Percentiles rank a stretch among this genome's conserved stretches.
phyloP scores from a whole-genome alignment of 2,113 vertebrate genomes.

The Oryzias woworae region DNA sequence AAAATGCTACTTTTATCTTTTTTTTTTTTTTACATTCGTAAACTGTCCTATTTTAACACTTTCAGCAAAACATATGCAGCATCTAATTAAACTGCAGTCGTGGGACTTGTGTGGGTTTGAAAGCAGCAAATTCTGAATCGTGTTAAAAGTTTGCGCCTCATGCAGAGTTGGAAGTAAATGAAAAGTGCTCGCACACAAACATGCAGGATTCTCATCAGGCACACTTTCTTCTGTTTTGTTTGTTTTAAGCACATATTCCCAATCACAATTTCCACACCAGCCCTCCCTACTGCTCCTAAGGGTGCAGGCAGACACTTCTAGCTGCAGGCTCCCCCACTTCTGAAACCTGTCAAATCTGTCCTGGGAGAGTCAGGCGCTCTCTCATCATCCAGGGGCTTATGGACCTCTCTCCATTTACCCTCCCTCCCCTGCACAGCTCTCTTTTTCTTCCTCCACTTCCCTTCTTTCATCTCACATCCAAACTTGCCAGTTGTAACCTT shows the following conservation, averaged over 20 bases:
- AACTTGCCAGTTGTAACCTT: slow-evolving; percentile 74
- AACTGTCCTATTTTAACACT: slow-evolving; percentile 29
- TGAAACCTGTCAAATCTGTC: slow-evolving; percentile 83
- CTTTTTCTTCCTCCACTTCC: slow-evolving; percentile 66
- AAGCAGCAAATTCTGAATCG: slow-evolving; percentile 56
- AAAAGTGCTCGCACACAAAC: slow-evolving; percentile 24
- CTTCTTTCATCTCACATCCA: slow-evolving; percentile 75
- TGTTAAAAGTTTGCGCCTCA: slow-evolving; percentile 55
- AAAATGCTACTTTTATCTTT: slow-evolving; percentile 9
- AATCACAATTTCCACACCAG: slow-evolving; percentile 79
- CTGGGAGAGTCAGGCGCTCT: slow-evolving; percentile 78
- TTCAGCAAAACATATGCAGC: slow-evolving; percentile 6
- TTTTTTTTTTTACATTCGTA: slow-evolving; percentile 7
- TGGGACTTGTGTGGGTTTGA: slow-evolving; percentile 49
- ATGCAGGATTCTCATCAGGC: slow-evolving; percentile 70
- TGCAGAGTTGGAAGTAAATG: slow-evolving; percentile 59
- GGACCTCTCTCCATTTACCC: slow-evolving; percentile 80
- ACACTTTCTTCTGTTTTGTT: slow-evolving; percentile 77
- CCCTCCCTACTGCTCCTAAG: slow-evolving; percentile 71
- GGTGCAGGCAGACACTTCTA: slow-evolving; percentile 78
- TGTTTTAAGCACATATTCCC: slow-evolving; percentile 77
- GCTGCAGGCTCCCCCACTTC: slow-evolving; percentile 83
- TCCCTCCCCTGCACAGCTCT: slow-evolving; percentile 62
- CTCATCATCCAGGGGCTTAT: slow-evolving; percentile 82
- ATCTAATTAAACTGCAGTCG: slow-evolving; percentile 49